Percentiles rank a stretch among this genome's conserved stretches.
Evolutionary conservation across 2,888 invertebrate genomes (phyloP).

Genomic region (Rhingia rostrata): DNA sequence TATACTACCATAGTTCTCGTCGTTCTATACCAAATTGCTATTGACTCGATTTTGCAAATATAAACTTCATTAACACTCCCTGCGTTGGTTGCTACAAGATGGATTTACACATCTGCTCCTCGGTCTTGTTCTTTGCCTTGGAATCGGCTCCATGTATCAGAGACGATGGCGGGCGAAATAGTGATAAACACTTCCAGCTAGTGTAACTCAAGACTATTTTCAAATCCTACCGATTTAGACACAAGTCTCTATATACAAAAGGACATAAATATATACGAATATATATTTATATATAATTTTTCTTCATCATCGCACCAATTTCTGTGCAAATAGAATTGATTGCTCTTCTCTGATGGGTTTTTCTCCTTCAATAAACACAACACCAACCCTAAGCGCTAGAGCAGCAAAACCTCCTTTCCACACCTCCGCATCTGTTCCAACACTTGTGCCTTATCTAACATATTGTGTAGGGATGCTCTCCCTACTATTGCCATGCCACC

Average conservation of each 20-base stretch:
- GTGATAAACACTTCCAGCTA: conserved; percentile 25
- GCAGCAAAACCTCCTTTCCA: conserved; percentile 1
- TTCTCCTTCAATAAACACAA: conserved; percentile 71
- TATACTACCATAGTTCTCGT: conserved; percentile 16
- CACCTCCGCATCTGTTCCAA: background rate
- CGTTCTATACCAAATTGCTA: conserved; percentile 42
- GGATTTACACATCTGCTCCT: background rate
- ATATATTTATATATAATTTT: conserved; percentile 58
- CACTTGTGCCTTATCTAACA: conserved; percentile 44
- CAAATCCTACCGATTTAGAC: conserved; percentile 20
- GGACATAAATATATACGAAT: background rate
- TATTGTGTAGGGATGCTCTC: conserved; percentile 14
- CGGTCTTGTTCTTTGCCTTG: conserved; percentile 17
- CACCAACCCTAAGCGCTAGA: conserved; percentile 56
- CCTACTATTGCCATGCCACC: conserved; percentile 19
- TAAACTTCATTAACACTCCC: conserved; percentile 65
- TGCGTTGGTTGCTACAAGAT: background rate
- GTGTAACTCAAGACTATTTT: conserved; percentile 39
- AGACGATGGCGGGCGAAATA: conserved; percentile 22
- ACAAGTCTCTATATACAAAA: background rate
- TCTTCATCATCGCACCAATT: conserved; percentile 72
- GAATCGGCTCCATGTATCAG: conserved; percentile 15
- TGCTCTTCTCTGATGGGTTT: conserved; percentile 73
- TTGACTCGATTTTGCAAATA: conserved; percentile 70
- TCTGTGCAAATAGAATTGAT: conserved; percentile 72